Evolutionary conservation across 2,113 vertebrate genomes (phyloP).

Genomic region (Marcusenius ussheri): DNA sequence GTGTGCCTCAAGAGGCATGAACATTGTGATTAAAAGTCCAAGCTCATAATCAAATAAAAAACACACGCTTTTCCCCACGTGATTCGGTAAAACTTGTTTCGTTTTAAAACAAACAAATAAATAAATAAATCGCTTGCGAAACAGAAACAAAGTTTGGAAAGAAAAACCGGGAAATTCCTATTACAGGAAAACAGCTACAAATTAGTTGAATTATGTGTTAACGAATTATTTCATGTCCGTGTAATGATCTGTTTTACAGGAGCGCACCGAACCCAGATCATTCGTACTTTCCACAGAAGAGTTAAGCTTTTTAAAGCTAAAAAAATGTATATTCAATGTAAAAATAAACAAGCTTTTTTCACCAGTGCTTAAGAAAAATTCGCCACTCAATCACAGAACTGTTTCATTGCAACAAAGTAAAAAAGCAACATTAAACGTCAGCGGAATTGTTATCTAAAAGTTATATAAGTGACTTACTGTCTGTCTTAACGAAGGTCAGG

Average conservation of each 20-base stretch:
- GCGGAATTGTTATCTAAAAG: not conserved
- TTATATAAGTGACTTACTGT: slow-evolving; percentile 40
- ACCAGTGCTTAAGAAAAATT: not conserved
- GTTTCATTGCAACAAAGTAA: not conserved
- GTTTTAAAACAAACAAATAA: not conserved
- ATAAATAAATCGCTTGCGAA: not conserved
- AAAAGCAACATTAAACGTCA: not conserved
- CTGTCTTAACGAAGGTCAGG: slow-evolving; percentile 29
- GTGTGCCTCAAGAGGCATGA: not conserved
- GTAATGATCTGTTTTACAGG: not conserved
- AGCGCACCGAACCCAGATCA: not conserved
- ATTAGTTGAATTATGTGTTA: not conserved
- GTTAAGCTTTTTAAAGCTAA: not conserved
- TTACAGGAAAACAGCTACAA: not conserved
- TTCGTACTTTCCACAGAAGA: not conserved
- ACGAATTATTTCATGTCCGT: not conserved
- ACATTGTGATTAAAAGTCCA: not conserved
- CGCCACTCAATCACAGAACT: not conserved
- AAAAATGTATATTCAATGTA: not conserved
- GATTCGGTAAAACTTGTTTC: not conserved
- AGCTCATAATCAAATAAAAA: not conserved
- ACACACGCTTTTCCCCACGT: not conserved
- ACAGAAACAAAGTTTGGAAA: not conserved
- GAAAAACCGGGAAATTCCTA: not conserved
- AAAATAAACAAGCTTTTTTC: not conserved